A percentile compares a stretch with the other conserved stretches of the same genome.
phyloP scores from a whole-genome alignment of 2,113 vertebrate genomes.

The Pan troglodytes region NHGRI_mPanTro3-v2.1_pri NC_072402.2:115364501-115365000 shows the following conservation, averaged over 20 bases:
- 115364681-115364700: neutral
- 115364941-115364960: rapidly evolving
- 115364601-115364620: neutral
- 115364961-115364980: neutral
- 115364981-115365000: neutral
- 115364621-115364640: neutral
- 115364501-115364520: too few species aligned
- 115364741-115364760: too few species aligned
- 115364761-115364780: too few species aligned
- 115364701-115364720: neutral
- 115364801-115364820: neutral
- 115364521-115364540: neutral
- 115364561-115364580: neutral
- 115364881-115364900: too few species aligned
- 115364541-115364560: neutral
- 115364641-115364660: neutral
- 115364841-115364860: neutral
- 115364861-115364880: neutral
- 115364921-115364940: too few species aligned
- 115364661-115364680: neutral
- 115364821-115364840: neutral
- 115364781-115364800: too few species aligned
- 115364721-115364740: neutral
- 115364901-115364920: too few species aligned
- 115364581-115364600: too few species aligned